Evolutionary conservation across 2,797 vertebrate genomes (phyloP).

Genomic region (Eptatretus atami): DNA sequence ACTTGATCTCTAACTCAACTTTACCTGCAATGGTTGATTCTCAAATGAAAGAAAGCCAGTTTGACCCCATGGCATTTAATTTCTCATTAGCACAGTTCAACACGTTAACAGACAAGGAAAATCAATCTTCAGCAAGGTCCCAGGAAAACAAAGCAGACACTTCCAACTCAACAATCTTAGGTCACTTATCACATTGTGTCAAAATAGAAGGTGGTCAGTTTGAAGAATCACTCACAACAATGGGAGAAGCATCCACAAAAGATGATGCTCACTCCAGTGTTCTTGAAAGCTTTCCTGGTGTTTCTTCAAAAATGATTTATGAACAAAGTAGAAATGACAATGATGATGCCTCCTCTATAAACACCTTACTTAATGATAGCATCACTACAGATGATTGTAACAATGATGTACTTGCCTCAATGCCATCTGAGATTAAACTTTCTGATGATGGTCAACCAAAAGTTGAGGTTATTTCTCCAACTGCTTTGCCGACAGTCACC

Average conservation of each 20-base stretch:
- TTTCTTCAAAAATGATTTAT: conserved; percentile 67
- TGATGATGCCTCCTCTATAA: conserved; percentile 94
- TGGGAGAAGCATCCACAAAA: not conserved
- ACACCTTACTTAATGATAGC: conserved; percentile 91
- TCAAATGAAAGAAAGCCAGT: conserved; percentile 59
- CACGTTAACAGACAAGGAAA: conserved; percentile 24
- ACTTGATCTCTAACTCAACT: conserved; percentile 50
- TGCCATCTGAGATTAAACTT: conserved; percentile 35
- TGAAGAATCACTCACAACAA: not conserved
- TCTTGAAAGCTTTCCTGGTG: conserved; percentile 36
- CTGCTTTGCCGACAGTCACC: conserved; percentile 9
- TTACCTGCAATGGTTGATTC: conserved; percentile 45
- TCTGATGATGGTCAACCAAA: conserved; percentile 58
- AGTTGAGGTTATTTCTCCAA: conserved; percentile 32
- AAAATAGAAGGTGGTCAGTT: too few relatives aligned
- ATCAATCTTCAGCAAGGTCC: conserved; percentile 70
- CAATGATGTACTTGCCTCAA: conserved; percentile 27
- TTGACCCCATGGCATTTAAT: conserved; percentile 41
- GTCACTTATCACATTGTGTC: too few relatives aligned
- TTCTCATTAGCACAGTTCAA: conserved; percentile 30
- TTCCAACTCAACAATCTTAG: too few relatives aligned
- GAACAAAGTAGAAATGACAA: conserved; percentile 85
- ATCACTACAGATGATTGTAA: conserved; percentile 93
- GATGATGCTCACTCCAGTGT: not conserved
- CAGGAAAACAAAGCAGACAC: conserved; percentile 16